Base-by-base conservation (phyloP, 2,888 invertebrate genomes). In the Malthinus flaveolus region DNA sequence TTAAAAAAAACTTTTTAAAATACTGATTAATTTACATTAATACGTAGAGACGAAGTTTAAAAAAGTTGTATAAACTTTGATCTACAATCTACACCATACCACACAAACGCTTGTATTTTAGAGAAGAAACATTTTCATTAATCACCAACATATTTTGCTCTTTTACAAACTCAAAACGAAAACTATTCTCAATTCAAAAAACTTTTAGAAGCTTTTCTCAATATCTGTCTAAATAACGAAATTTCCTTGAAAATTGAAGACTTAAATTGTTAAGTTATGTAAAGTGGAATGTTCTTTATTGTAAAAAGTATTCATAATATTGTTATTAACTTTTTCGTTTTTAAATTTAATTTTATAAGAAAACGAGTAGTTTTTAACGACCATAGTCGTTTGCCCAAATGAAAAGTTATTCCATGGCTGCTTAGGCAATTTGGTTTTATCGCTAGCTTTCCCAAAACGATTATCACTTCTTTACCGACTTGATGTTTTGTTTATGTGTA, bases 61-160 rank as follows among this genome's bases (percentile, higher is more conserved):
- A 42, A 23, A 23, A 15, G 39, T 51, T 51, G 23, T 23, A n/a
- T n/a, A 42, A 51, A 34, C 33, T 51, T 42, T 23, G 44, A 42
- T 33, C 42, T 33, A 51, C 15, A 51, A 42, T 33, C 33, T 51
- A 42, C 33, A 42, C 33, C 33, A 51, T 32, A 42, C 50, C 39
- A 51, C 39, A 51, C 50, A 51, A 51, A 51, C 42, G 42, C 50
- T 33, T 33, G 42, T 51, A 51, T 51, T 42, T 33, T 42, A 44
- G 34, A 51, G 42, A 51, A 51, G 34, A 51, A 39, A 42, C 50
- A 42, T 39, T 44, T 51, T 33, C 50, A 51, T 51, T 42, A 51
- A 51, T 51, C 50, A 51, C 42, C 15, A 50, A 44, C 42, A 51
- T 51, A 42, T 51, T 51, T 51, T n/a, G n/a, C 44, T 51, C 42